Evolutionary conservation across 2,797 vertebrate genomes (phyloP), one percentile per base, ranked within the genome.

Genomic region (Myoxocephalus aenaeus): DNA sequence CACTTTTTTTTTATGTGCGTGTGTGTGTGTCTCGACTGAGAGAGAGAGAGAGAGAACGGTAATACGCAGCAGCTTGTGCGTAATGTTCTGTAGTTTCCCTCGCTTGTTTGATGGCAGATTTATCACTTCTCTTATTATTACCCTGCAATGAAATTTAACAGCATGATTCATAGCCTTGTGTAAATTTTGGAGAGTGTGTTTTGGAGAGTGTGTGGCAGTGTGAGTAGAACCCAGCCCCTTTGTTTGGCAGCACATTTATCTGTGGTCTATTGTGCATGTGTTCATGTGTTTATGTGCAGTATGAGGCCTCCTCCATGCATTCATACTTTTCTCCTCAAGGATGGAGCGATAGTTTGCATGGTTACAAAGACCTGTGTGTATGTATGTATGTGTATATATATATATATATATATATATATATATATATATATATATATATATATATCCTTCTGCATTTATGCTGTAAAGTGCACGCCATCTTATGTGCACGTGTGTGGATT

Each of bases 101-200:
- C 5, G 5, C 38, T 51, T 65, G 38, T 73, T 73, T 65, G 36
- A 58, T 72, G 44, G 59, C 71, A 81, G 80, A 81, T 87, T 80
- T 88, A 78, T 86, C 69, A 38, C 63, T 61, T 70, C n/a, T 75
- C 32, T 73, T 44, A 29, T 80, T 73, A 80, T 79, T 70, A 59
- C 69, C 40, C 73, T 54, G 74, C 76, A 73, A 50, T 80, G 25
- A 82, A 75, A 85, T 69, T 61, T 73, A 66, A 80, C 80, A 29
- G 57, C 9, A 10, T 84, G 64, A 86, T 81, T 82, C 58, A 80
- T 51, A 5, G 11, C 54, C 54, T 48, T 67, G 56, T 72, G 71
- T 79, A 70, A 11, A 73, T 74, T 62, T 65, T 50, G 29, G 32
- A 58, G 34, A 36, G 17, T 62, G 70, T 44, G 22, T 76, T 62